These are phyloP conservation scores for Epizoanthus rinbou DNA, from an alignment of 92 coral and sea anemone genomes.

Conservation along the genomic window DNA sequence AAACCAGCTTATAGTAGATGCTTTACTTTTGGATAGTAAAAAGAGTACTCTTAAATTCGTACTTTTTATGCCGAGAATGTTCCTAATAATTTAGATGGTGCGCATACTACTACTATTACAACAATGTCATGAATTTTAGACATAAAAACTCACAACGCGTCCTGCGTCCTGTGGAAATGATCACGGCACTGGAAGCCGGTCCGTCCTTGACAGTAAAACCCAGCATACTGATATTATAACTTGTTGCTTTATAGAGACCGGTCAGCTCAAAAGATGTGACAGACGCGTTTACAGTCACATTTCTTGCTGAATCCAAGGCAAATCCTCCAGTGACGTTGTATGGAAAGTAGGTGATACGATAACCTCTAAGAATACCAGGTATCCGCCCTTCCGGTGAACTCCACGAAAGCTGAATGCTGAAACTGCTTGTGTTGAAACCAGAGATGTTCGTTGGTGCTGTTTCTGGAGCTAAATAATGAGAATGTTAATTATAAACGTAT, in stretches of 20 bases:
- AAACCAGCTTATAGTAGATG: too few relatives aligned
- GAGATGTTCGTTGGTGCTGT: conserved; percentile 38
- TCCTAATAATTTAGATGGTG: too few relatives aligned
- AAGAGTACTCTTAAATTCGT: too few relatives aligned
- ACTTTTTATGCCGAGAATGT: too few relatives aligned
- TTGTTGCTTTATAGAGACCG: neutral
- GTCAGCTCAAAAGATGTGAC: neutral
- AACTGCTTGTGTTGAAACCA: conserved; percentile 5
- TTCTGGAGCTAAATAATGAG: conserved; percentile 6
- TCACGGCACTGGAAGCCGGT: neutral
- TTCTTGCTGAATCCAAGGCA: neutral
- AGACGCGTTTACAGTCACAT: neutral
- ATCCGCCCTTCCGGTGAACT: neutral
- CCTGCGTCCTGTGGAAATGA: too few relatives aligned
- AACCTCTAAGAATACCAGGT: conserved; percentile 4
- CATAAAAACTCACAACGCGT: too few relatives aligned
- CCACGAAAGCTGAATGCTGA: conserved; percentile 26
- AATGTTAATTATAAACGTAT: too few relatives aligned
- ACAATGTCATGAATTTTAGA: too few relatives aligned
- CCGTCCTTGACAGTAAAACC: neutral
- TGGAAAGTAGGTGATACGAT: neutral
- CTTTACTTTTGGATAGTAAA: too few relatives aligned
- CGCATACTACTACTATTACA: too few relatives aligned
- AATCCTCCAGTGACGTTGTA: neutral
- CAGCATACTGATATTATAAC: neutral